Base-by-base conservation (phyloP, 2,888 invertebrate species). In the Scaptodrosophila latifasciaeformis region DNA sequence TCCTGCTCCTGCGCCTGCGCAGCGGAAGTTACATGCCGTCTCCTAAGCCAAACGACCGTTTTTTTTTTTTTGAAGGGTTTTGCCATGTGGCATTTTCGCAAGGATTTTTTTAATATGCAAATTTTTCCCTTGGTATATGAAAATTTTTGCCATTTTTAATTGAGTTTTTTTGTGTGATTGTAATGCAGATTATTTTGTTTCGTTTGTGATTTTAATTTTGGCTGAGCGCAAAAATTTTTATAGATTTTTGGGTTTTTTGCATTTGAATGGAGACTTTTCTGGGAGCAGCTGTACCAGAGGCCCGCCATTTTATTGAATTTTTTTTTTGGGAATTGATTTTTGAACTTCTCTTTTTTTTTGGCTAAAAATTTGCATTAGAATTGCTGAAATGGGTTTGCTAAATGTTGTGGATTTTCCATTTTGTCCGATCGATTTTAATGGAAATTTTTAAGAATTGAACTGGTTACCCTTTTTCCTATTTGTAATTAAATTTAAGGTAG, bases 171-270 rank as follows among this genome's bases (percentile, higher is more conserved):
- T 57, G 62, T 35, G 43, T 65, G 65, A 80, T 82, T 84, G 81
- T 84, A 74, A 84, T 83, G 81, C 59, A 82, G 82, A 82, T 81
- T 84, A 80, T 67, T 69, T 70, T 79, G 71, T 52, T 57, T 44
- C 62, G 59, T 54, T 68, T 66, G 64, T 63, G 62, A 70, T 71
- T 71, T 70, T 61, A 65, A 71, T 72, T 72, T 72, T 52, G 48
- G 53, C 65, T 62, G 66, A 61, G 62, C 63, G n/a, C 59, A 72
- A 70, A 63, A 62, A 35, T 35, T n/a, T n/a, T n/a, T n/a, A n/a
- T 51, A 43, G 31, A 62, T 53, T 39, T 47, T 49, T n/a, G n/a
- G n/a, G 54, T 78, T 76, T 69, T 82, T 81, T 72, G 76, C 79
- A 79, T 75, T 69, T 82, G 70, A 70, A 71, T 68, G 54, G 56